Evolutionary conservation across 2,888 invertebrate species (phyloP), one percentile per base, ranked within the genome.

Genomic region (Zaprionus lineosus): DNA sequence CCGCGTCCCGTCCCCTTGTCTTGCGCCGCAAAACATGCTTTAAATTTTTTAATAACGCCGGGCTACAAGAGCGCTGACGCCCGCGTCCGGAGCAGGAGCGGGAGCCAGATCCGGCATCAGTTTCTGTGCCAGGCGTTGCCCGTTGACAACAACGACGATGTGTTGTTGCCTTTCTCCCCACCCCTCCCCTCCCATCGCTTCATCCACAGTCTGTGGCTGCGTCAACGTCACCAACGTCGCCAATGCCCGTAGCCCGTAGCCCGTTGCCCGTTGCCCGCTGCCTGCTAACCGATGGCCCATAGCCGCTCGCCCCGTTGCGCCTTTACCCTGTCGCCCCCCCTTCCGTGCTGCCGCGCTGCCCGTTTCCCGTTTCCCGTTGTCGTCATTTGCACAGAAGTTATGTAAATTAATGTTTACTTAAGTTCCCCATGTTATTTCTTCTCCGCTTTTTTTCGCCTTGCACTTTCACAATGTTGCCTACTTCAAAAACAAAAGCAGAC

Each of bases 331-430:
- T 21, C 7, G 21, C 18, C 26, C 12, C 41, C 8, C 19, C 40
- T 1, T 7, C 18, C 8, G 3, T 24, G 2, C 6, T 24, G 24
- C 26, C n/a, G 1, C 14, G 2, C 36, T 34, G 9, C 21, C 21
- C 19, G 40, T 47, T 31, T 37, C 46, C 36, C 60, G 51, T 66
- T 57, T 72, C 55, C 62, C 71, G 75, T 56, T 68, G 84, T 78
- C 84, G 84, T 84, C 84, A 81, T 81, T 82, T 84, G 84, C 75
- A 75, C 84, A 85, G 86, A 89, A 88, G 88, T 89, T 89, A 89
- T 89, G 89, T 88, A 89, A 89, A 89, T 89, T 87, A 89, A 88
- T 89, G 89, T 89, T 89, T 89, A 87, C 85, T 89, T 88, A 89
- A 89, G 89, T 87, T 88, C 85, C 86, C 78, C 78, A 85, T 79